Conservation (phyloP, 2,113 vertebrate species). For the Osmerus eperlanus region DNA sequence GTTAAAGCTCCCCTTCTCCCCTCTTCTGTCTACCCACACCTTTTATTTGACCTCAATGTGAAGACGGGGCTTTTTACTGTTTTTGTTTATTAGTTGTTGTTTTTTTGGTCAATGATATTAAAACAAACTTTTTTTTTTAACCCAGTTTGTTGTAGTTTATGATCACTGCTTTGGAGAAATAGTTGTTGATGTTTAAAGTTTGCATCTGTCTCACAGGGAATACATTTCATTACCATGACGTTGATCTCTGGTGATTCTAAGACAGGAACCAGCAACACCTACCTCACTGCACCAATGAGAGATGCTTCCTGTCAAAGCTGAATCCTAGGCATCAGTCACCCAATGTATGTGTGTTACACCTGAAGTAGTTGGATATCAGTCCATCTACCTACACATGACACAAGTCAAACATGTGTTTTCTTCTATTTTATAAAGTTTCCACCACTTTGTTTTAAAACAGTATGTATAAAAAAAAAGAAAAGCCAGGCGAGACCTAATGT, state of each 20-base stretch:
- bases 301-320: background rate
- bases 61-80: slow-evolving; percentile 49
- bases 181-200: no score
- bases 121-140: no score
- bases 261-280: no score
- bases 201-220: no score
- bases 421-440: background rate
- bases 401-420: background rate
- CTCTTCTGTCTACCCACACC: slow-evolving; percentile 58
- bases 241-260: no score
- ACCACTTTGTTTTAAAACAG: background rate
- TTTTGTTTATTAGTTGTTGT: background rate
- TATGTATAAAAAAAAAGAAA: background rate
- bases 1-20: slow-evolving; percentile 50
- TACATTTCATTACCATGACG: no score
- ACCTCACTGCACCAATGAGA: no score
- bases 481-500: slow-evolving; percentile 1
- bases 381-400: background rate
- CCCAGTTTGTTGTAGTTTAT: no score
- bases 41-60: slow-evolving; percentile 72
- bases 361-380: background rate
- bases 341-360: no score
- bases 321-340: no score
- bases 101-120: no score
- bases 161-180: no score